A percentile compares a stretch with the other conserved stretches of the same genome.
Evolutionary conservation across 2,797 vertebrate species (phyloP).

Genomic region (Xenops minutus): DNA sequence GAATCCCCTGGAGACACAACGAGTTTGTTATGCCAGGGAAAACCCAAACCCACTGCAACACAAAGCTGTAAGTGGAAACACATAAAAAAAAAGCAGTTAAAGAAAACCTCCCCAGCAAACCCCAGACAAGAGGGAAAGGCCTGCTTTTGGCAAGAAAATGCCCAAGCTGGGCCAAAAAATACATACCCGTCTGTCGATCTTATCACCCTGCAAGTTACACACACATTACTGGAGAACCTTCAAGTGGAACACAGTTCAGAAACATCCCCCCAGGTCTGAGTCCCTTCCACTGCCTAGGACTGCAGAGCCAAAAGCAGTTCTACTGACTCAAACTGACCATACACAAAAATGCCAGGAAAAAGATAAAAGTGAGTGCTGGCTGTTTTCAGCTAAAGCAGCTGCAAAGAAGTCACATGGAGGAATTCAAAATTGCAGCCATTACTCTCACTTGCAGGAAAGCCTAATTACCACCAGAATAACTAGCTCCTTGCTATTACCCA

Average conservation of each 20-base stretch:
- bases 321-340: not conserved
- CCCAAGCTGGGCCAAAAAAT: conserved; percentile 70
- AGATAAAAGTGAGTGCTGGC: not conserved
- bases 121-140: conserved; percentile 76
- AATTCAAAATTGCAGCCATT: not conserved
- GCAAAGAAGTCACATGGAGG: not conserved
- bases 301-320: not conserved
- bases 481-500: accelerated
- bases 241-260: not conserved
- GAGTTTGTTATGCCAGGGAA: conserved; percentile 39
- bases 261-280: not conserved
- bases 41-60: conserved; percentile 42
- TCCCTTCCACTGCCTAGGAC: not conserved
- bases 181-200: conserved; percentile 98
- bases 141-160: conserved; percentile 71
- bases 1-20: conserved; percentile 1
- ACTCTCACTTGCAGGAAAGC: not conserved
- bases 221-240: conserved; percentile 35
- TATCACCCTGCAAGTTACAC: conserved; percentile 99
- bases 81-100: conserved; percentile 77
- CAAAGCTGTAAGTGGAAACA: conserved; percentile 73
- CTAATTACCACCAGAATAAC: not conserved
- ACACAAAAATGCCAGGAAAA: not conserved
- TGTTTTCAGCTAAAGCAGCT: not conserved
- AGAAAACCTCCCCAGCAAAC: conserved; percentile 75